Percentiles rank a stretch among this genome's conserved stretches.
Evolutionary conservation across 2,113 vertebrate genomes (phyloP).

Genomic region (Notothenia rossii): DNA sequence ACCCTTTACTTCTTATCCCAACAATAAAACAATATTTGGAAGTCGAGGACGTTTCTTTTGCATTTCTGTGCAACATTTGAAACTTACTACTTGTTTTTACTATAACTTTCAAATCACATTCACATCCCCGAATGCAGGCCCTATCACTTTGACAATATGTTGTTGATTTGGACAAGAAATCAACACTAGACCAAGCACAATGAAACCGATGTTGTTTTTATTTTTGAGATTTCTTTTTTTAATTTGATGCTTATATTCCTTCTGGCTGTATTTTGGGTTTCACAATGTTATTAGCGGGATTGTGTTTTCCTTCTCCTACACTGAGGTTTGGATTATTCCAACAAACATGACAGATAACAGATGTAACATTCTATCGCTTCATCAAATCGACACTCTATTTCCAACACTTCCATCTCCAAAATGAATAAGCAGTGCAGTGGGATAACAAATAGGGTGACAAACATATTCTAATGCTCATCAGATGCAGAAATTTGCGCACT

Average conservation of each 20-base stretch:
- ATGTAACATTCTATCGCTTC: conserved; percentile 38
- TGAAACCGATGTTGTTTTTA: conserved; percentile 2
- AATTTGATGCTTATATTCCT: conserved; percentile 14
- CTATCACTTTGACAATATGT: background rate
- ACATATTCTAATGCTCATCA: conserved; percentile 25
- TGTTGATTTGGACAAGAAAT: conserved; percentile 3
- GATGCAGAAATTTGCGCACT: conserved; percentile 9
- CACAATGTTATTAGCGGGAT: background rate
- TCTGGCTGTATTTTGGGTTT: conserved; percentile 27
- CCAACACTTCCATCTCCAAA: conserved; percentile 2
- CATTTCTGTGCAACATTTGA: background rate
- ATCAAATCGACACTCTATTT: conserved; percentile 22
- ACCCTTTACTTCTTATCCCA: background rate
- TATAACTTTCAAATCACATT: conserved; percentile 1
- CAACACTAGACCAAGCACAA: background rate
- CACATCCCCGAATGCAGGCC: background rate
- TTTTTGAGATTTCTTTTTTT: conserved; percentile 8
- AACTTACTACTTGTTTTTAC: conserved; percentile 16
- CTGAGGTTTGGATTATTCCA: conserved; percentile 31
- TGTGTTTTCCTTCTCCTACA: conserved; percentile 1
- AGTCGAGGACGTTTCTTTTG: background rate
- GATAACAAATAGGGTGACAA: conserved; percentile 7
- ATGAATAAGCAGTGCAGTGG: background rate
- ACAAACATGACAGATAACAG: conserved; percentile 43
- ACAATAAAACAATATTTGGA: background rate